Base-by-base conservation (phyloP, 2,113 vertebrate genomes). In the Rhineura floridana region DNA sequence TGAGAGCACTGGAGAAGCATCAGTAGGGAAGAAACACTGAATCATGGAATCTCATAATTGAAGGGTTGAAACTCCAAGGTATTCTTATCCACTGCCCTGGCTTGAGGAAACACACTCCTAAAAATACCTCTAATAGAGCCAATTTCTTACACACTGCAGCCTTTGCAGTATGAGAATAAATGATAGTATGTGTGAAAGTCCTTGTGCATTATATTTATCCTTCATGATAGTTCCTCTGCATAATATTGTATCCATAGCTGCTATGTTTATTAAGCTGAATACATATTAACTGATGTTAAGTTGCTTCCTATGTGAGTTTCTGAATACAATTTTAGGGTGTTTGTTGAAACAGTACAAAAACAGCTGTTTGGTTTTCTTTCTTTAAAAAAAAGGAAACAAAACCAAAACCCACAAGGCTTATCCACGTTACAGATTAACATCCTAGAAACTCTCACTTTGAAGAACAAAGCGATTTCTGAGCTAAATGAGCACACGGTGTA, bases 351-450 rank as follows among this genome's bases (percentile, higher is more conserved):
- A 33, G 75, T 86, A 46, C 1, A 36, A 76, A 72, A 30, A 93
- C 86, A 28, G 46, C 23, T 0, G 0, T 42, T 52, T 52, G 84
- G 72, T 70, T 85, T 75, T 25, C 72, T 86, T 75, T 84, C 83
- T 79, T 87, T 69, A 85, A n/a, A 30, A 4, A 55, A 87, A 1
- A 30, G 6, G 55, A 59, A 39, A 63, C n/a, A 82, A 81, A 87
- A 1, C 42, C 77, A 23, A 12, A 88, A 83, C 87, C 94, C 91
- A 87, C 6, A 2, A 83, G 87, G 85, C 85, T 93, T 91, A 86
- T 90, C 89, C 67, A 4, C 67, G 89, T 95, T 94, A 89, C 90
- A 88, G 65, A 94, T 92, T 88, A 86, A 88, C 90, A 65, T 78
- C 46, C 84, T 80, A 91, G 88, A 94, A 90, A 81, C 85, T 76